Evolutionary conservation across 2,797 vertebrate species (phyloP).

Genomic region (Mastacembelus armatus): DNA sequence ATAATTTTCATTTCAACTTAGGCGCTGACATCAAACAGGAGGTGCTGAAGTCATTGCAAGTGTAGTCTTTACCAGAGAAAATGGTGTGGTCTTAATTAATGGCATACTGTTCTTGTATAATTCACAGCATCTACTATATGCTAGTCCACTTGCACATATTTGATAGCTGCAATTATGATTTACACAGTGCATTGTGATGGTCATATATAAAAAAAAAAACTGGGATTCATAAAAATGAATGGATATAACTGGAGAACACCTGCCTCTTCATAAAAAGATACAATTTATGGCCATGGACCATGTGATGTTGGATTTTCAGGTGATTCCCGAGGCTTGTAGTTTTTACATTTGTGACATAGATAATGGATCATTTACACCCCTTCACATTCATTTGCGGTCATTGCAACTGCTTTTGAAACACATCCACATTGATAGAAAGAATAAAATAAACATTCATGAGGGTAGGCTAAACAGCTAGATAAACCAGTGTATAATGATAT

Average conservation of each 20-base stretch:
- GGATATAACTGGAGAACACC: neutral
- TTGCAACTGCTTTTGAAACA: neutral
- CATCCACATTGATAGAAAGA: neutral
- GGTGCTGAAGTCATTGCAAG: neutral
- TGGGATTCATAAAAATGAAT: neutral
- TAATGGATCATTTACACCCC: conserved; percentile 2
- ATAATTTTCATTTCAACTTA: neutral
- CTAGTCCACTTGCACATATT: neutral
- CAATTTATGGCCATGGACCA: neutral
- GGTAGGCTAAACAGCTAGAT: neutral
- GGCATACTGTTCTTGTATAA: neutral
- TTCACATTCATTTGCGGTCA: neutral
- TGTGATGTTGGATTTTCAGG: neutral
- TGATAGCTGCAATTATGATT: neutral
- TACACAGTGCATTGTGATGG: neutral
- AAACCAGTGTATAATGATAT: neutral
- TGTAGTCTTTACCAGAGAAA: neutral
- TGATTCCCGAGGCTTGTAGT: neutral
- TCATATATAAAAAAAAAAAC: neutral
- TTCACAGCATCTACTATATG: neutral
- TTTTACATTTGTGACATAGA: neutral
- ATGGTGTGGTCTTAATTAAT: neutral
- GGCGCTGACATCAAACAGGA: neutral
- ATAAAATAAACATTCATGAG: neutral
- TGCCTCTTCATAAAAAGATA: neutral